Base-by-base conservation (phyloP, 1,140 invertebrate genomes). In the Drosophila pachea region DNA sequence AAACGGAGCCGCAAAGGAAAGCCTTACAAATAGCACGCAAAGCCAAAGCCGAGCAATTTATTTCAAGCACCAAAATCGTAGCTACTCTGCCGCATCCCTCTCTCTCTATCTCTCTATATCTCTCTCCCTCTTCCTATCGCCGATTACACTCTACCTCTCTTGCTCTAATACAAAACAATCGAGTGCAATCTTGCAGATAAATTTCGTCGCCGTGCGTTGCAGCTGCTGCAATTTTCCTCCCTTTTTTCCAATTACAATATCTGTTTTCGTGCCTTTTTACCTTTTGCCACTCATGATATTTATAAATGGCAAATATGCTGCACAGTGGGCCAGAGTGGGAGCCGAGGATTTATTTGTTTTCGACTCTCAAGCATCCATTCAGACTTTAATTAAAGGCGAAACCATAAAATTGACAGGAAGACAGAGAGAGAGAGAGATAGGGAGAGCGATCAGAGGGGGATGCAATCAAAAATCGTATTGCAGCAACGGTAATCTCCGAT, bases 141-240 rank as follows among this genome's bases (percentile, higher is more conserved):
- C n/a, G n/a, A n/a, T n/a, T n/a, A n/a, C n/a, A 3, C 22, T 22
- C 22, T 14, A 7, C 40, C 70, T 72, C 76, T 73, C 73, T 68
- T 47, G 63, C 61, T 22, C 75, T 73, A 76, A 74, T 74, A 86
- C 82, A 69, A 81, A 86, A 86, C 81, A 81, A 86, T 86, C 86
- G 82, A 86, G 74, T 77, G 77, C 82, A 86, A 86, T 86, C 81
- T 86, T 68, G 68, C 70, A 77, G 68, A 86, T 86, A 86, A 66
- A 68, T 75, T 68, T 84, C 35, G 73, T 35, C 52, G 61, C 48
- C 38, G 40, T 45, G 9, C 16, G 42, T 31, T 35, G 65, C 63
- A 74, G 68, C 76, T 76, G 81, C 79, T 83, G 76, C 73, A 63
- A 33, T 76, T 83, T 76, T 73, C 69, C 76, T 67, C 40, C 31